Conservation (phyloP, 2,888 invertebrate genomes). For the Helleia helle region DNA sequence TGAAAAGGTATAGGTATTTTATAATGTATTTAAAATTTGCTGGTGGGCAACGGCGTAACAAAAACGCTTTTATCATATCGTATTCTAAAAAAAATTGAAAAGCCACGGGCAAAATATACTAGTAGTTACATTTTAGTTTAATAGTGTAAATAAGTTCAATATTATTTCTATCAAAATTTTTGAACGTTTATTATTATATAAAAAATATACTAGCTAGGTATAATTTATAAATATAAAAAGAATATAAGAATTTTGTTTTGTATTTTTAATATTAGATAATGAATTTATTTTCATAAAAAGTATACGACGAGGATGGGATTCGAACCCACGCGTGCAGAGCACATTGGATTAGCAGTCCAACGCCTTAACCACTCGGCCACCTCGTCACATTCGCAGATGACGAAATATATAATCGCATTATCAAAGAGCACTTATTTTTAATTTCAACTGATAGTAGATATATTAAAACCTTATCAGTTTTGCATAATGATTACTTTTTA, state of each 20-base stretch:
- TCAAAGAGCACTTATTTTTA: neutral
- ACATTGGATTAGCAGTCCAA: constrained; percentile 91
- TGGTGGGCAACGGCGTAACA: too few species aligned
- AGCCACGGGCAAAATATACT: too few species aligned
- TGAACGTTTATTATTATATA: neutral
- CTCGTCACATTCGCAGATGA: constrained; percentile 65
- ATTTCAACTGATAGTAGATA: too few species aligned
- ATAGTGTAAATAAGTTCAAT: too few species aligned
- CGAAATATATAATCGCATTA: neutral
- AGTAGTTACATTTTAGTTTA: too few species aligned
- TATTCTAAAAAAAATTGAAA: too few species aligned
- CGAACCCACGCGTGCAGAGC: constrained; percentile 90
- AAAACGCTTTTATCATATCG: too few species aligned
- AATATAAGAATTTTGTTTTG: neutral
- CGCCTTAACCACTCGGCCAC: constrained; percentile 91
- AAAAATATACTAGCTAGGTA: too few species aligned
- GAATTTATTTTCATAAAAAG: neutral
- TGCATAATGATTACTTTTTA: too few species aligned
- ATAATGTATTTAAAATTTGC: too few species aligned
- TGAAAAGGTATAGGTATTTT: too few species aligned
- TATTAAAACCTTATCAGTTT: too few species aligned
- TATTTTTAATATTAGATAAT: neutral
- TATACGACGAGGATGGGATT: constrained; percentile 84
- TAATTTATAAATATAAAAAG: neutral
- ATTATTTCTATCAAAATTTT: neutral